A percentile compares a stretch with the other conserved stretches of the same genome.
Evolutionary conservation across 1,140 invertebrate species (phyloP).

Genomic region (Pantala flavescens): DNA sequence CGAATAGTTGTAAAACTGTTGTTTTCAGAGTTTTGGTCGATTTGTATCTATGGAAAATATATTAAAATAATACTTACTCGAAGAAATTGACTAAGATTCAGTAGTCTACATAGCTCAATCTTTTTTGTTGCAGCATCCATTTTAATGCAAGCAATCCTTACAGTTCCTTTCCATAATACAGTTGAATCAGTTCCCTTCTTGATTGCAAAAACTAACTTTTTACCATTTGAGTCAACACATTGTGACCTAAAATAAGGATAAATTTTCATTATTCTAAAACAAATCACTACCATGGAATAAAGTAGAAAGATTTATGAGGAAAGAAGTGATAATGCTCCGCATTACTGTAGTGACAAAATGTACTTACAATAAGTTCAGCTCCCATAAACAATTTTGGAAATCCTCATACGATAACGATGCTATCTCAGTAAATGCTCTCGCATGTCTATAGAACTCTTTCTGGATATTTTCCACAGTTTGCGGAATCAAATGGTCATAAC

Average conservation of each 20-base stretch:
- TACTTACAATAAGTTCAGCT: constrained; percentile 41
- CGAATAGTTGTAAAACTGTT: too few species aligned
- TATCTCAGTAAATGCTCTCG: constrained; percentile 33
- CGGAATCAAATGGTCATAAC: neutral
- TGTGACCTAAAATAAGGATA: constrained; percentile 38
- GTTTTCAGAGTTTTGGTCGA: too few species aligned
- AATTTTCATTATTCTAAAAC: constrained; percentile 14
- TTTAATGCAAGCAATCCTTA: constrained; percentile 55
- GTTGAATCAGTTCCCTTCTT: constrained; percentile 51
- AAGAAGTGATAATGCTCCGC: neutral
- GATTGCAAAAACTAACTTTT: constrained; percentile 52
- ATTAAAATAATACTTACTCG: constrained; percentile 25
- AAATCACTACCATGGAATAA: neutral
- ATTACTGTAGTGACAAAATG: neutral
- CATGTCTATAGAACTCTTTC: constrained; percentile 23
- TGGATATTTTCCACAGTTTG: neutral
- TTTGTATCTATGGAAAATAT: neutral
- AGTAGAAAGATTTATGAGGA: neutral
- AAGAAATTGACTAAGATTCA: constrained; percentile 51
- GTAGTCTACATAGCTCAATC: constrained; percentile 43
- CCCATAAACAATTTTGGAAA: constrained; percentile 36
- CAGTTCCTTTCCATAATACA: constrained; percentile 56
- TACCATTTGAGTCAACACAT: constrained; percentile 46
- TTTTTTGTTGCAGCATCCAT: constrained; percentile 38
- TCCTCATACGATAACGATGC: constrained; percentile 40